A percentile compares a stretch with the other conserved stretches of the same genome.
These are phyloP conservation scores for Isoperla grammatica DNA, from an alignment of 2,888 invertebrate species.

Conservation along the genomic window DNA sequence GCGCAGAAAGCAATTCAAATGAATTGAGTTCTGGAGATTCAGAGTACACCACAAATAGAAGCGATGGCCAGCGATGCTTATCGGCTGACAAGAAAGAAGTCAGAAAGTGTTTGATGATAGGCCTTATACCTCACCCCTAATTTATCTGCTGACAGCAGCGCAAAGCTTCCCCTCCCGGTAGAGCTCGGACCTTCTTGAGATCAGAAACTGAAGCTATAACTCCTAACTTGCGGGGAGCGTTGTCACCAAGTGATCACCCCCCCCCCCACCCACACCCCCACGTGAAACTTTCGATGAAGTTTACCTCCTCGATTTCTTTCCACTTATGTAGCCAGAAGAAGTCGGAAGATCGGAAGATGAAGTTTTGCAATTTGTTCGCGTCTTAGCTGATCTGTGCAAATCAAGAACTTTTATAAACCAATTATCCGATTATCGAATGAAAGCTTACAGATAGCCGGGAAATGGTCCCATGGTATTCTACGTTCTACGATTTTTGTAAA, in stretches of 20 bases:
- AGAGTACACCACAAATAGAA: no score
- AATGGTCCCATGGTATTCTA: no score
- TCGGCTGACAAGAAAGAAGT: background rate
- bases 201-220: background rate
- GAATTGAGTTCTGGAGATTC: no score
- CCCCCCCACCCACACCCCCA: no score
- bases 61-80: background rate
- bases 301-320: background rate
- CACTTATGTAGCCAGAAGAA: background rate
- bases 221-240: background rate
- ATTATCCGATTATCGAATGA: no score
- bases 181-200: background rate
- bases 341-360: background rate
- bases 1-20: no score
- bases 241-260: background rate
- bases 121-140: slow-evolving; percentile 7
- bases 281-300: background rate
- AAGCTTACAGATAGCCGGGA: no score
- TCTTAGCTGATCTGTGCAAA: no score
- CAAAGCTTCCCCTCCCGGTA: slow-evolving; percentile 2
- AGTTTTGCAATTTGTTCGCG: no score
- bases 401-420: no score
- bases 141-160: slow-evolving; percentile 17
- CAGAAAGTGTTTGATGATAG: slow-evolving; percentile 1
- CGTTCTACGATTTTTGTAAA: no score